Conservation (phyloP, 2,888 invertebrate genomes). For the Atethmia centrago region DNA sequence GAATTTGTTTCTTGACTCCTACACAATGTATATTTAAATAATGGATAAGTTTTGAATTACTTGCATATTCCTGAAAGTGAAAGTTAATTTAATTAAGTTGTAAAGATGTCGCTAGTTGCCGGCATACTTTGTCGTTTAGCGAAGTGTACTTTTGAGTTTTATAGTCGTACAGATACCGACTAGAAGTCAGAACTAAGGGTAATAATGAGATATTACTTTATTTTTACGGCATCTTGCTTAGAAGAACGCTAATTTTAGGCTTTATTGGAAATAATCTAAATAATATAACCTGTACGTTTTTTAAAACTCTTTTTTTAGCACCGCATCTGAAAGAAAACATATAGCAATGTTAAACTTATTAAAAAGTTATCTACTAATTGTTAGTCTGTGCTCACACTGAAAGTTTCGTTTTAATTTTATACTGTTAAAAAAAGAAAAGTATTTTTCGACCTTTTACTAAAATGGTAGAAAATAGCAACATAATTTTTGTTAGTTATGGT, state of each 20-base stretch:
- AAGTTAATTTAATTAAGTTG: neutral
- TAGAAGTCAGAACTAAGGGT: constrained; percentile 8
- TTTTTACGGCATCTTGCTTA: constrained; percentile 1
- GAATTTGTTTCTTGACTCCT: too few species aligned
- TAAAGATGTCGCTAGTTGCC: constrained; percentile 31
- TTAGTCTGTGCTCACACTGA: too few species aligned
- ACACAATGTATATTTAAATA: too few species aligned
- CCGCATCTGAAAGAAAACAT: neutral
- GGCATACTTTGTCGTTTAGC: constrained; percentile 10
- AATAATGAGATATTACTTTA: constrained; percentile 56
- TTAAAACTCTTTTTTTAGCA: neutral
- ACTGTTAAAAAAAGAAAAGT: too few species aligned
- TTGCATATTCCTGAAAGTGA: too few species aligned
- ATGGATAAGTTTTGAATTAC: too few species aligned
- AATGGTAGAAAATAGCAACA: constrained; percentile 20
- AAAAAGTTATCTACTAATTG: too few species aligned
- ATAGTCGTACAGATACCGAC: constrained; percentile 24
- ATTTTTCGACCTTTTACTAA: constrained; percentile 1
- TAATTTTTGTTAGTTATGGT: neutral
- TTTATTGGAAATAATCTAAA: neutral
- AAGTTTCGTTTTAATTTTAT: neutral
- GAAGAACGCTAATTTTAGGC: neutral
- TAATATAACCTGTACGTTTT: neutral
- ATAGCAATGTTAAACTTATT: neutral
- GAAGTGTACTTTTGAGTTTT: constrained; percentile 26